These are phyloP conservation scores for Agrochola circellaris DNA, from an alignment of 2,888 invertebrate genomes.

Conservation along the genomic window DNA sequence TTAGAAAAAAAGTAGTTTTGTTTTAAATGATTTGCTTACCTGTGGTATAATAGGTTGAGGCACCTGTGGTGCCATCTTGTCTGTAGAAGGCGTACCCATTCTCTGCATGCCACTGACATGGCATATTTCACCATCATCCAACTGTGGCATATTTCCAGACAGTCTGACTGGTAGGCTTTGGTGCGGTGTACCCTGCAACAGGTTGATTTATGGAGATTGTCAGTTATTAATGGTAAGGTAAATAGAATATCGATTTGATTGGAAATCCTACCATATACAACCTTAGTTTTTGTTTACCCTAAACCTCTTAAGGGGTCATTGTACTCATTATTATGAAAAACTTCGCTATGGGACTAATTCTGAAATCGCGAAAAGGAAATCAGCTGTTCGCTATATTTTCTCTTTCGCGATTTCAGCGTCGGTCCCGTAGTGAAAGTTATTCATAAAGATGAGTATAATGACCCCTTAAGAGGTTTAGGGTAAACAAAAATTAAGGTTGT, in stretches of 20 bases:
- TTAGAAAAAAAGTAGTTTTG: neutral
- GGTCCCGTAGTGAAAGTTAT: too few species aligned
- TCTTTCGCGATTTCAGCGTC: too few species aligned
- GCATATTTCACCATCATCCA: conserved; percentile 53
- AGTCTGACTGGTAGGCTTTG: conserved; percentile 48
- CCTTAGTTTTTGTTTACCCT: too few species aligned
- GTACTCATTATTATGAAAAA: too few species aligned
- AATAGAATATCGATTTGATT: neutral
- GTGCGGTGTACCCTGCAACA: conserved; percentile 46
- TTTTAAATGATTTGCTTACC: conserved; percentile 12
- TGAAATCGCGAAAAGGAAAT: too few species aligned
- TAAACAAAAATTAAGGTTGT: too few species aligned
- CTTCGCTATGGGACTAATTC: too few species aligned
- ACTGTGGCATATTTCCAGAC: conserved; percentile 48
- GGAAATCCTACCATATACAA: too few species aligned
- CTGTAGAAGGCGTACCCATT: conserved; percentile 21
- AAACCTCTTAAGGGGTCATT: too few species aligned
- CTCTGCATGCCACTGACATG: conserved; percentile 45
- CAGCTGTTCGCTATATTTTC: too few species aligned
- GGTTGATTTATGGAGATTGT: neutral
- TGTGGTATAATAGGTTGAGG: conserved; percentile 15
- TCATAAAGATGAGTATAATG: too few species aligned
- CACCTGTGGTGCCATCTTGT: conserved; percentile 48
- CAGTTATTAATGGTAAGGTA: neutral
- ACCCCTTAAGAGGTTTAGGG: too few species aligned